Conservation (phyloP, 2,113 vertebrate genomes). For the Cricetomys ansorgei region DNA sequence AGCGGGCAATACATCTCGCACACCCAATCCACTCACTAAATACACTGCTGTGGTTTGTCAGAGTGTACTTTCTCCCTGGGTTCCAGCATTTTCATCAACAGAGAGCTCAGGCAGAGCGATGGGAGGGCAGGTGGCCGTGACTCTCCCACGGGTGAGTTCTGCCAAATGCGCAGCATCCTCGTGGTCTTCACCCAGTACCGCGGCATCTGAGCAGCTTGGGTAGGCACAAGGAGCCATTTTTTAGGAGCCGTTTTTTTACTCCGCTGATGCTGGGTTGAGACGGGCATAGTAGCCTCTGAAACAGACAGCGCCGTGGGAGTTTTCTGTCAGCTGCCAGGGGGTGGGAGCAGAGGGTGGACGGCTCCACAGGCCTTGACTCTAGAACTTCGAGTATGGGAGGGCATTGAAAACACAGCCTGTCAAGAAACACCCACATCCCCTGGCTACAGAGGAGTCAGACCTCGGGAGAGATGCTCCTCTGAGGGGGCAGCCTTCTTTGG, state of each 20-base stretch:
- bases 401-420: constrained; percentile 50
- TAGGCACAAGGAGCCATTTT: not conserved
- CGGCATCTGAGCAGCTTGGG: not conserved
- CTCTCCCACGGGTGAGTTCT: not conserved
- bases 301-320: constrained; percentile 36
- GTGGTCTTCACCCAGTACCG: not conserved
- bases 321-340: constrained; percentile 32
- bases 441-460: not conserved
- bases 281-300: constrained; percentile 49
- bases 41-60: not conserved
- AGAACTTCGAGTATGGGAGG: constrained; percentile 26
- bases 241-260: too few species aligned
- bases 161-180: not conserved
- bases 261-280: not conserved
- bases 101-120: not conserved
- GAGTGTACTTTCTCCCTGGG: not conserved
- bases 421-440: constrained; percentile 25
- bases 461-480: not conserved
- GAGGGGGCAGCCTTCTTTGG: not conserved
- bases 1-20: not conserved
- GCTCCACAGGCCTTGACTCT: not conserved
- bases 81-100: not conserved
- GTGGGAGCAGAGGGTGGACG: constrained; percentile 17
- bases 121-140: not conserved
- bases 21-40: constrained; percentile 43